These are phyloP conservation scores for Stegostoma tigrinum DNA, from an alignment of 2,113 vertebrate species.

Conservation along the genomic window DNA sequence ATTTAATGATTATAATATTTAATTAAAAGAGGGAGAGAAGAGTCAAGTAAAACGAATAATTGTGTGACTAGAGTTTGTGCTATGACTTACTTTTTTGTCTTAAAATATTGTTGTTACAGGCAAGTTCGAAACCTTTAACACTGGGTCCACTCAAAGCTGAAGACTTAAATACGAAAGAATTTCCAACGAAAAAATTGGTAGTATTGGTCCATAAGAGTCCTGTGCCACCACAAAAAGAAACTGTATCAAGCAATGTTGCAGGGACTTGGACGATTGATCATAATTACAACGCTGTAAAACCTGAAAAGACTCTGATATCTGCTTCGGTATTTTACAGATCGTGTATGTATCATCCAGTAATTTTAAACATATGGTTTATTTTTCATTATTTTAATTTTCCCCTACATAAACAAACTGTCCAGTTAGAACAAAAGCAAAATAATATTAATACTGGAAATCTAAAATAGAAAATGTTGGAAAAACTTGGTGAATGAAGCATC, in stretches of 20 bases:
- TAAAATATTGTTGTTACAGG: slow-evolving; percentile 35
- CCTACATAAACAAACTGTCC: not conserved
- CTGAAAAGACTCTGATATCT: slow-evolving; percentile 76
- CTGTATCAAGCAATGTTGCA: slow-evolving; percentile 5
- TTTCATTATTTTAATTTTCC: not conserved
- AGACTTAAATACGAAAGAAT: not conserved
- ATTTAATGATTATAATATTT: not conserved
- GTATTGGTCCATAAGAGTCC: slow-evolving; percentile 30
- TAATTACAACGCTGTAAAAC: slow-evolving; percentile 85
- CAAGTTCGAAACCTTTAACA: not conserved
- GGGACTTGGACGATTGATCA: slow-evolving; percentile 68
- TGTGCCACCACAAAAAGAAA: not conserved
- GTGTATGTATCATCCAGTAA: slow-evolving; percentile 87
- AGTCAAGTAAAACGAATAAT: not conserved
- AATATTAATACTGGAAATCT: not conserved
- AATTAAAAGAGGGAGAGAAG: not conserved
- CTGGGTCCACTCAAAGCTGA: not conserved
- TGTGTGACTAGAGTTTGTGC: not conserved
- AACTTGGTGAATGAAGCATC: not conserved
- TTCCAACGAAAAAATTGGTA: slow-evolving; percentile 2
- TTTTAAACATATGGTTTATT: slow-evolving; percentile 52
- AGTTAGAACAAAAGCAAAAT: not conserved
- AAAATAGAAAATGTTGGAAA: not conserved
- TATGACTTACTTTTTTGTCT: not conserved
- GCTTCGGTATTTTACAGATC: slow-evolving; percentile 73